phyloP scores from a whole-genome alignment of 2,113 vertebrate species.

The Rhombomys opimus region DNA sequence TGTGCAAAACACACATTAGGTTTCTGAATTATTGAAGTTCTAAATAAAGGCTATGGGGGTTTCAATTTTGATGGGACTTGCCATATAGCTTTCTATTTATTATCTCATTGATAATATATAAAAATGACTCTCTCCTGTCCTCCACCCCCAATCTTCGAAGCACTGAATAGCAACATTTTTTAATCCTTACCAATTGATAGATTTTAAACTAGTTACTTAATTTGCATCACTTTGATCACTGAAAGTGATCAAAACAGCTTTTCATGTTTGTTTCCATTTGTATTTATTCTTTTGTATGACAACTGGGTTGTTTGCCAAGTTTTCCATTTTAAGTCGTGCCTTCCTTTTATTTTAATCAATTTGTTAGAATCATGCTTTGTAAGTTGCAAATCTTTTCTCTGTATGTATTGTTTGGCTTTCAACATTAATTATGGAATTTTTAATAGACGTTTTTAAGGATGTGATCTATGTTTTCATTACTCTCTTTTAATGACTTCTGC shows the following conservation, averaged over 20 bases:
- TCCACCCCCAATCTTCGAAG: not conserved
- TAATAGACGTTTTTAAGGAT: conserved; percentile 28
- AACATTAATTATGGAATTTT: conserved; percentile 56
- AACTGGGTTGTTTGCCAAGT: conserved; percentile 13
- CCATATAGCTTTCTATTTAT: conserved; percentile 29
- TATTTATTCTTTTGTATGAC: conserved; percentile 64
- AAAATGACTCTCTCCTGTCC: conserved; percentile 9
- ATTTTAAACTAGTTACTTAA: conserved; percentile 61
- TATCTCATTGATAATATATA: conserved; percentile 41
- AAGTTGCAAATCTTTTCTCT: conserved; percentile 46
- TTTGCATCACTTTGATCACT: conserved; percentile 54
- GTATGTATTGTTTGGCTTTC: conserved; percentile 55
- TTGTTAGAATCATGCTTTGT: conserved; percentile 48
- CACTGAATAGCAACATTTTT: conserved; percentile 49
- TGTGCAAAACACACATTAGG: conserved; percentile 45
- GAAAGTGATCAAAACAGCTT: conserved; percentile 6
- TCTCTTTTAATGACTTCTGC: conserved; percentile 64
- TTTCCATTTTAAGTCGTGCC: conserved; percentile 47
- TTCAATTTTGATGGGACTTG: conserved; percentile 47
- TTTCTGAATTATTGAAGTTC: conserved; percentile 58
- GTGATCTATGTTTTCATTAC: conserved; percentile 64
- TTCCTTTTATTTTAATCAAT: conserved; percentile 65
- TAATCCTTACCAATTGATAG: not conserved
- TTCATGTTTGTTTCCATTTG: conserved; percentile 62
- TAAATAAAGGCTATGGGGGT: conserved; percentile 47